Percentiles rank a stretch among this genome's conserved stretches.
phyloP scores from a whole-genome alignment of 2,113 vertebrate species.

The Dendrocopos noguchii region DNA sequence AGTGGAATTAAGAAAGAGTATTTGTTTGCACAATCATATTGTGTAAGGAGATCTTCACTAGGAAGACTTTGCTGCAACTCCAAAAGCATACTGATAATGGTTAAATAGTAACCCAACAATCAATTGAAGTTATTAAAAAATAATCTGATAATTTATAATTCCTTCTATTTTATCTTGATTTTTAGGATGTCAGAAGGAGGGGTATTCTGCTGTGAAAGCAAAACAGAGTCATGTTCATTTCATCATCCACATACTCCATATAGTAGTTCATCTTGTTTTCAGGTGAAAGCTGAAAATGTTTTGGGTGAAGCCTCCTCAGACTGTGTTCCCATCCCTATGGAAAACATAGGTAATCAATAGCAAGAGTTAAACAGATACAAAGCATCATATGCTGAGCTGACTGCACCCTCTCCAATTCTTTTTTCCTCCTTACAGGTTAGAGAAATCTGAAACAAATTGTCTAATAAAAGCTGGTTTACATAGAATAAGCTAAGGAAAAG shows the following conservation, averaged over 20 bases:
- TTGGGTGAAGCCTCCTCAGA: slow-evolving; percentile 55
- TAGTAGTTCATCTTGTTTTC: neutral
- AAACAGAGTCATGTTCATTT: slow-evolving; percentile 52
- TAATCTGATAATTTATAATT: neutral
- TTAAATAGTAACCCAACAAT: neutral
- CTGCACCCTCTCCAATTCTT: neutral
- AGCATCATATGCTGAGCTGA: neutral
- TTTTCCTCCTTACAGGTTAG: neutral
- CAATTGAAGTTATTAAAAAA: neutral
- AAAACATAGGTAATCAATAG: slow-evolving; percentile 64
- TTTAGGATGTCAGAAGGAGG: neutral
- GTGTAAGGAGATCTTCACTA: neutral
- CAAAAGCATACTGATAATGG: neutral
- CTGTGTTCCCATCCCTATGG: neutral
- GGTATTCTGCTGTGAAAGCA: fast-evolving
- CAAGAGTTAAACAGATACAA: neutral
- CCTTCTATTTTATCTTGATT: neutral
- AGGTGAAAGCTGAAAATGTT: slow-evolving; percentile 71
- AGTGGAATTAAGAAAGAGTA: neutral
- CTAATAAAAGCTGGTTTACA: neutral
- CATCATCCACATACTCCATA: fast-evolving
- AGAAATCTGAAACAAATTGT: neutral
- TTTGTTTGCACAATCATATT: fast-evolving
- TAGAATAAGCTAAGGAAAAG: neutral
- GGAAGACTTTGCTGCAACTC: neutral